A percentile compares a stretch with the other conserved stretches of the same genome.
phyloP scores from a whole-genome alignment of 30 jellyfish, hydroid and myxozoan species.

The Aurelia aurita complex sp. Pacific region DNA sequence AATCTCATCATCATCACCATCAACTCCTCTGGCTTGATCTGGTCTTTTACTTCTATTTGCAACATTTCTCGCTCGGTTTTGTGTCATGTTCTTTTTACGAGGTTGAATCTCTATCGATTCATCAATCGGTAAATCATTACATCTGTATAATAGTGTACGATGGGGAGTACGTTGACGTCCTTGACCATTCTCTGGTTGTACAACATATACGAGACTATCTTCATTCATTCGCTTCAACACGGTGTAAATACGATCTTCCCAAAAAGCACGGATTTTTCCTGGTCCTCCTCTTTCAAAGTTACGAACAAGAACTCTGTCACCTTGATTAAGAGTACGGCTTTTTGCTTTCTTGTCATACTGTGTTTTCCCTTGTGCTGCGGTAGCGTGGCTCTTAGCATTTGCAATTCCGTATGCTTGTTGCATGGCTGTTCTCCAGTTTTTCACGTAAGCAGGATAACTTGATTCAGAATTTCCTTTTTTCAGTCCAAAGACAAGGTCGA shows the following conservation, averaged over 20 bases:
- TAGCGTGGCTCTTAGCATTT: too few species aligned
- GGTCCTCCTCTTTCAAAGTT: slow-evolving; percentile 24
- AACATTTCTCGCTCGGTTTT: too few species aligned
- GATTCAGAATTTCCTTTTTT: not conserved
- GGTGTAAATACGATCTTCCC: slow-evolving; percentile 18
- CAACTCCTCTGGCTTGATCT: too few species aligned
- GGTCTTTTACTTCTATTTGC: too few species aligned
- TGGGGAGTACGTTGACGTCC: slow-evolving; percentile 33
- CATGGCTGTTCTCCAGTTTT: slow-evolving; percentile 34
- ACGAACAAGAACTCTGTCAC: not conserved
- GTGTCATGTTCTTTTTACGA: too few species aligned
- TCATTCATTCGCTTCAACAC: slow-evolving; percentile 1
- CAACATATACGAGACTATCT: slow-evolving; percentile 25
- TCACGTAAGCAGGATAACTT: slow-evolving; percentile 17
- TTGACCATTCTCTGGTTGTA: slow-evolving; percentile 35
- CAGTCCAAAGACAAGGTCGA: too few species aligned
- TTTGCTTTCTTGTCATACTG: too few species aligned
- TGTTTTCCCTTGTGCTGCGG: too few species aligned
- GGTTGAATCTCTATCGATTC: not conserved
- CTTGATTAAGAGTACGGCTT: too few species aligned
- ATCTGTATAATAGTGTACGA: slow-evolving; percentile 25
- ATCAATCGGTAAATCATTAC: slow-evolving; percentile 32
- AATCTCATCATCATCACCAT: too few species aligned
- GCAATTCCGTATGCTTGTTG: not conserved
- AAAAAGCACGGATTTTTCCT: slow-evolving; percentile 15